Base-by-base conservation (phyloP, 2,113 vertebrate genomes). In the Chaenocephalus aceratus region DNA sequence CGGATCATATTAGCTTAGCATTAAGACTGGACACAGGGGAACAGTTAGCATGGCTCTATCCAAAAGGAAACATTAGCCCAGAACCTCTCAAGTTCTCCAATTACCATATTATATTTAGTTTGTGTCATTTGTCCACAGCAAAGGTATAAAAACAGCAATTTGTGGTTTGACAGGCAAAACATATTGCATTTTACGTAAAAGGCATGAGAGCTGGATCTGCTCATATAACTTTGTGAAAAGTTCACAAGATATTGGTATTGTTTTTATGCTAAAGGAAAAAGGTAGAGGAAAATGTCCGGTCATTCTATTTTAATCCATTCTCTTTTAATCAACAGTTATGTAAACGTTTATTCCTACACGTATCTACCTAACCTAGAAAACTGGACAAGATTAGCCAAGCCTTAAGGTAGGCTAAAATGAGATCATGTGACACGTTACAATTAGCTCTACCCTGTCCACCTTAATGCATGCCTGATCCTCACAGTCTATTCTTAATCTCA, bases 401-500 rank as follows among this genome's bases (percentile, higher is more conserved):
- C 9, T 52, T 66, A 45, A 65, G 12, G 68, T 16, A 21, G 41
- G 11, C 41, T 21, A 15, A 21, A 3, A 6, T 16, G 10, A 15
- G 18, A 54, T 13, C 36, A 66, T 41, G 16, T 34, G 13, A 45
- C 18, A 61, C 30, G 41, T 12, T 49, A 11, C 1, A 66, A 12
- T 83, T 57, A 72, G 34, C 72, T 56, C 36, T 10, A 48, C 36
- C 58, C 44, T 49, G 52, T 59, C 11, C 13, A 44, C 21, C 46
- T 57, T 49, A 56, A 59, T 52, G 48, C 7, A 0, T 12, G 13
- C 77, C 64, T 83, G 51, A 67, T 51, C 23, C 45, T 26, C 26
- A 5, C n/a, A 51, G 36, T 59, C 75, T 79, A 73, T 75, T 72
- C 54, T 65, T 64, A 73, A 52, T 56, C 66, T 45, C 63, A 15